Evolutionary conservation across 2,113 vertebrate genomes (phyloP).

Genomic region (Gymnarchus niloticus): DNA sequence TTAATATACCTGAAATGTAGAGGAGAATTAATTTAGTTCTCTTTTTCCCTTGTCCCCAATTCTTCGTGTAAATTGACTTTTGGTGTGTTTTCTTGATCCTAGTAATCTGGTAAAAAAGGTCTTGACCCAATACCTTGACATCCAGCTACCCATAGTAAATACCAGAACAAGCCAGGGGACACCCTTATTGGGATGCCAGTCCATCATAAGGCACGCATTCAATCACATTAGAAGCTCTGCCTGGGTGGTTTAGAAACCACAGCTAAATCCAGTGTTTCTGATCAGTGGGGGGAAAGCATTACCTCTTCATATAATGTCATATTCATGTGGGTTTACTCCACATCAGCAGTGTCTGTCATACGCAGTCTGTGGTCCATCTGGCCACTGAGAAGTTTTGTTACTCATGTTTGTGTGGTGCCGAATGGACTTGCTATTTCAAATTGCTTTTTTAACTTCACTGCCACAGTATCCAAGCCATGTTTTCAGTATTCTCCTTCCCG

Average conservation of each 20-base stretch:
- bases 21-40: neutral
- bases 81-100: neutral
- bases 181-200: no score
- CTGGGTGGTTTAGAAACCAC: no score
- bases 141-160: neutral
- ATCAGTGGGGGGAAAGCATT: neutral
- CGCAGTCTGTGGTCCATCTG: neutral
- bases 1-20: neutral
- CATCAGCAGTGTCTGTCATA: neutral
- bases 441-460: no score
- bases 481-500: no score
- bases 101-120: neutral
- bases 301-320: no score
- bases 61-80: neutral
- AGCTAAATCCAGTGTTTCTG: neutral
- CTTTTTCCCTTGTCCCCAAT: neutral
- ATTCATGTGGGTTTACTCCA: neutral
- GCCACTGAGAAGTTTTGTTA: neutral
- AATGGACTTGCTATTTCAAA: neutral
- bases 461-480: no score
- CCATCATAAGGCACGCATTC: no score
- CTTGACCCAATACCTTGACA: neutral
- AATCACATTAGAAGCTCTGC: no score
- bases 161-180: no score
- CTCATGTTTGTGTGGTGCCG: neutral